Conservation (phyloP, 2,113 vertebrate genomes). For the Ptilorrhoa leucosticta region DNA sequence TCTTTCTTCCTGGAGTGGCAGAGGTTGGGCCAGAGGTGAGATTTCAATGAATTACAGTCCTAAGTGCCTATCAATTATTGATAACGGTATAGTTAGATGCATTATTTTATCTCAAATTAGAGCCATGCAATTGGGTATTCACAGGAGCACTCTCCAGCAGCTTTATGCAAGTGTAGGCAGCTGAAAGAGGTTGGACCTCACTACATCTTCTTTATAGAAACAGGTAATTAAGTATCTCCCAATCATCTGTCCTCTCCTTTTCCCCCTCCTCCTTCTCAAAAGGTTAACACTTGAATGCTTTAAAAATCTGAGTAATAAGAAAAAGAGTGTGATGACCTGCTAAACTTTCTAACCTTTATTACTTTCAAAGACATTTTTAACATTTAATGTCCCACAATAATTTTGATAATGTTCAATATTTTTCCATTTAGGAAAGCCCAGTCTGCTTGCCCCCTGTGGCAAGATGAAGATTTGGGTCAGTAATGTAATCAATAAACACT, state of each 20-base stretch:
- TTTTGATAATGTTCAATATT: background rate
- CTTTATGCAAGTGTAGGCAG: slow-evolving; percentile 61
- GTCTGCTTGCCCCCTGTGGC: background rate
- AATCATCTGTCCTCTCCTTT: slow-evolving; percentile 74
- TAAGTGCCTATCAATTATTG: slow-evolving; percentile 87
- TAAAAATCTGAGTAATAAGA: slow-evolving; percentile 71
- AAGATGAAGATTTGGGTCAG: background rate
- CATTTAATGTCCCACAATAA: slow-evolving; percentile 31
- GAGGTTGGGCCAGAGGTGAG: slow-evolving; percentile 82
- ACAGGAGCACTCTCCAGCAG: slow-evolving; percentile 63
- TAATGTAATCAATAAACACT: background rate
- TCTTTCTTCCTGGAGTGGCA: slow-evolving; percentile 68
- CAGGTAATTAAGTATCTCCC: slow-evolving; percentile 81
- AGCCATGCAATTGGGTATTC: slow-evolving; percentile 67
- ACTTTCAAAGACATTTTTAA: slow-evolving; percentile 24
- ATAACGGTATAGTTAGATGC: slow-evolving; percentile 83
- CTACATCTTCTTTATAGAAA: slow-evolving; percentile 78
- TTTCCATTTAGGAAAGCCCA: background rate
- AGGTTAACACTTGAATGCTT: slow-evolving; percentile 83
- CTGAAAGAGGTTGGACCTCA: slow-evolving; percentile 62
- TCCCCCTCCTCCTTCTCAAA: slow-evolving; percentile 71
- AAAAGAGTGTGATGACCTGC: slow-evolving; percentile 57
- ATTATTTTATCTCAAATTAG: slow-evolving; percentile 88
- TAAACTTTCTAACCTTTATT: slow-evolving; percentile 61
- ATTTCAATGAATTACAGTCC: slow-evolving; percentile 84